These are phyloP conservation scores for Amphipyra berbera DNA, from an alignment of 2,888 invertebrate genomes.

Conservation along the genomic window DNA sequence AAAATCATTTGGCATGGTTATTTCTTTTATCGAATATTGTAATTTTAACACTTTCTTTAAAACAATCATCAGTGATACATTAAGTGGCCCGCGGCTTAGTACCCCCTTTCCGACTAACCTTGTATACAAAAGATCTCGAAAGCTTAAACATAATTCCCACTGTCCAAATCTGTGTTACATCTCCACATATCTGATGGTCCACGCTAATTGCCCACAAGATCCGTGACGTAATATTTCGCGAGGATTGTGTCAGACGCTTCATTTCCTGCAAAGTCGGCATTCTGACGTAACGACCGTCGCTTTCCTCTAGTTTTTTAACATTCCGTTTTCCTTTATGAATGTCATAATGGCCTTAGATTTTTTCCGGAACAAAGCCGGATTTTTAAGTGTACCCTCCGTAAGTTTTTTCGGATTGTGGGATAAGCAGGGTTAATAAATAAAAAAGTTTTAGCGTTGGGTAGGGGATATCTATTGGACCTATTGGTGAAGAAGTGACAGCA, in stretches of 20 bases:
- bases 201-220: slow-evolving; percentile 54
- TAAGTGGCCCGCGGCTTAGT: no score
- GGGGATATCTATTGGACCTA: no score
- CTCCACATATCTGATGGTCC: slow-evolving; percentile 32
- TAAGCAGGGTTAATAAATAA: no score
- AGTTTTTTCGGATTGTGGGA: no score
- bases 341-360: not conserved
- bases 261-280: slow-evolving; percentile 57
- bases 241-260: slow-evolving; percentile 55
- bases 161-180: not conserved
- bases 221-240: slow-evolving; percentile 50
- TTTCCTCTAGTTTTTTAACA: slow-evolving; percentile 10
- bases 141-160: not conserved
- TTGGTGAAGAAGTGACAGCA: no score
- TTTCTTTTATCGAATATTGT: no score
- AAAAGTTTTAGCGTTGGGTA: no score
- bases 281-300: slow-evolving; percentile 11
- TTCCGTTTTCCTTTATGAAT: slow-evolving; percentile 7
- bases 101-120: no score
- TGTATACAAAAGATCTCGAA: not conserved
- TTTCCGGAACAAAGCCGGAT: not conserved
- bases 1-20: no score
- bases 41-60: no score
- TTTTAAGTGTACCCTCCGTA: no score
- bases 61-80: no score